Conservation (phyloP, 2,113 vertebrate species). For the Pseudonaja textilis region DNA sequence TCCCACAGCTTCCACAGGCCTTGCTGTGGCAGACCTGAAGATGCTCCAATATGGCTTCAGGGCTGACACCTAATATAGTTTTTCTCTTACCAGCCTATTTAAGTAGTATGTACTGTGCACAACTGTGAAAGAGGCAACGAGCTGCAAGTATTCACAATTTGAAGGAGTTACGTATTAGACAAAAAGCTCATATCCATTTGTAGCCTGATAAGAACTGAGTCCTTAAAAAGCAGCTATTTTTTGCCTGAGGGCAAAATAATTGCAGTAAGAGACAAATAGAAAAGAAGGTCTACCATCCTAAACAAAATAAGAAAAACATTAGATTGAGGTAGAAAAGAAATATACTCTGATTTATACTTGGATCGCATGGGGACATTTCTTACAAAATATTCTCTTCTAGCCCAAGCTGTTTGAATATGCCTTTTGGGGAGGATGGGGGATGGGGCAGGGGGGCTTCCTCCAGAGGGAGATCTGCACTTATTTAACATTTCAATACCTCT, state of each 20-base stretch:
- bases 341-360: neutral
- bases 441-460: neutral
- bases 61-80: neutral
- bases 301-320: neutral
- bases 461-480: neutral
- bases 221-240: neutral
- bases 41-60: too few species aligned
- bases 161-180: neutral
- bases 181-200: neutral
- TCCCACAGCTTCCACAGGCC: too few species aligned
- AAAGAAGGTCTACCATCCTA: neutral
- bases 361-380: slow-evolving; percentile 2
- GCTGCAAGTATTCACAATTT: neutral
- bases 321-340: neutral
- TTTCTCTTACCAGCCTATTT: neutral
- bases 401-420: neutral
- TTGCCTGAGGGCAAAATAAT: slow-evolving; percentile 13
- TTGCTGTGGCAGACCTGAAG: too few species aligned
- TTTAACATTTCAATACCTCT: neutral
- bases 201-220: neutral
- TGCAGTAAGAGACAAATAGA: neutral
- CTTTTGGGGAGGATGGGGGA: neutral
- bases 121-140: neutral
- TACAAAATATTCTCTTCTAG: neutral
- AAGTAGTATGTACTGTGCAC: neutral